These are phyloP conservation scores for Napeogenes sylphis DNA, from an alignment of 2,888 invertebrate species.

Conservation along the genomic window DNA sequence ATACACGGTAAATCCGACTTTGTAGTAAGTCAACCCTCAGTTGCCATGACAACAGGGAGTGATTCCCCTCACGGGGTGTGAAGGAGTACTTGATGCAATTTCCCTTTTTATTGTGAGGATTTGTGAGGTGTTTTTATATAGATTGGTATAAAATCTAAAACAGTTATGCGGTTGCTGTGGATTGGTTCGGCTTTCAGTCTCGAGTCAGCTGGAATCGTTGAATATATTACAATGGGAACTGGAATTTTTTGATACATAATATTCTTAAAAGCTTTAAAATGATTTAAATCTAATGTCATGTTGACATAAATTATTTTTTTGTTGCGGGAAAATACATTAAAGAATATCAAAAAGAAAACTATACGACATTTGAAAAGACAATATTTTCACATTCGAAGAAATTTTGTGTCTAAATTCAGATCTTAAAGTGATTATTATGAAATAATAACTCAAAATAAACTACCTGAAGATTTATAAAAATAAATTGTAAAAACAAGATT, in stretches of 20 bases:
- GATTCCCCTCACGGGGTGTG: conserved; percentile 21
- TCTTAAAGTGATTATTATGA: too few relatives aligned
- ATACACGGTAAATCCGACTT: conserved; percentile 10
- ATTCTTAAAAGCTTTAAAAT: neutral
- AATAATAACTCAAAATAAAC: too few relatives aligned
- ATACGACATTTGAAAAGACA: too few relatives aligned
- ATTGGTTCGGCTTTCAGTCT: conserved; percentile 1
- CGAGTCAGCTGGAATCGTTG: conserved; percentile 2
- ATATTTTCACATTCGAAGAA: too few relatives aligned
- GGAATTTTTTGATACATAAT: conserved; percentile 11
- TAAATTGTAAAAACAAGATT: too few relatives aligned
- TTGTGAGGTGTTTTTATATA: conserved; percentile 14
- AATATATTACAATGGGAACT: conserved; percentile 6
- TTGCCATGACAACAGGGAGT: conserved; percentile 40
- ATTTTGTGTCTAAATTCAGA: too few relatives aligned
- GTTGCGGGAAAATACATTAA: too few relatives aligned
- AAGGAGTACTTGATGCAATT: conserved; percentile 21
- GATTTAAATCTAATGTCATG: neutral
- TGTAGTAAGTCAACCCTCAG: conserved; percentile 30
- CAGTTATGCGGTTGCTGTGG: conserved; percentile 3
- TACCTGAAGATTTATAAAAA: too few relatives aligned
- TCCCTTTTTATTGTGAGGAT: conserved; percentile 23
- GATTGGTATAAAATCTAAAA: conserved; percentile 10
- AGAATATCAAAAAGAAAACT: too few relatives aligned
- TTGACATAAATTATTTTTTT: neutral